phyloP scores from a whole-genome alignment of 2,888 invertebrate genomes.

The Aspidapion aeneum region DNA sequence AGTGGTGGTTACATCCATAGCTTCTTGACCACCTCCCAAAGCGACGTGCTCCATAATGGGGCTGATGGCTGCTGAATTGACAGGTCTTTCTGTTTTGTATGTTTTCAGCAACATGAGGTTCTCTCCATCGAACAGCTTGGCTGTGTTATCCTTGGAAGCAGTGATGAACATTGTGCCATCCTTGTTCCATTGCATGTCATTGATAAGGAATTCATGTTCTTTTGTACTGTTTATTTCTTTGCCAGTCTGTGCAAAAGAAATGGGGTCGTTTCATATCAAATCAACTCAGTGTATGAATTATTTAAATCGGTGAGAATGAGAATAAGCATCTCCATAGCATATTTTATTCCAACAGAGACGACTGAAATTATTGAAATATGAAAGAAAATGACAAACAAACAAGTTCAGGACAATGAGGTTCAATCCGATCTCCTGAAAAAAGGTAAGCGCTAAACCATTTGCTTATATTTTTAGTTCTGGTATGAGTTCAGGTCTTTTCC shows the following conservation, averaged over 20 bases:
- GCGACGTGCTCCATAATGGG: conserved; percentile 95
- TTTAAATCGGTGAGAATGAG: no score
- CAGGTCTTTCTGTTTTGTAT: conserved; percentile 96
- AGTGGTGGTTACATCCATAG: conserved; percentile 97
- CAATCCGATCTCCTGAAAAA: no score
- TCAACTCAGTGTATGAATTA: neutral
- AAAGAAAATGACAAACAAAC: no score
- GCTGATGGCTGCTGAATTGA: conserved; percentile 97
- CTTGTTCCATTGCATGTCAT: conserved; percentile 93
- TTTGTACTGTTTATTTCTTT: conserved; percentile 74
- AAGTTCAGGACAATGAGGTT: no score
- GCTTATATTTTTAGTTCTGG: no score
- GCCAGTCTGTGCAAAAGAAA: conserved; percentile 59
- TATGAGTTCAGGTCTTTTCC: no score
- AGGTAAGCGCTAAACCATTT: no score
- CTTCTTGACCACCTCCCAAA: conserved; percentile 98
- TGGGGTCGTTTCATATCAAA: no score
- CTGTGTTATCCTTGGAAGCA: conserved; percentile 94
- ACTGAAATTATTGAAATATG: no score
- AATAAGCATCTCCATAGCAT: neutral
- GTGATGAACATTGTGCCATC: conserved; percentile 96
- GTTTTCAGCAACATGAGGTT: conserved; percentile 86
- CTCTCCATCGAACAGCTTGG: conserved; percentile 90
- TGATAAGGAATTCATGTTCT: conserved; percentile 84
- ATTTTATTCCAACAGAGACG: neutral